Base-by-base conservation (phyloP, 2,888 invertebrate genomes). In the Philaethria dido region DNA sequence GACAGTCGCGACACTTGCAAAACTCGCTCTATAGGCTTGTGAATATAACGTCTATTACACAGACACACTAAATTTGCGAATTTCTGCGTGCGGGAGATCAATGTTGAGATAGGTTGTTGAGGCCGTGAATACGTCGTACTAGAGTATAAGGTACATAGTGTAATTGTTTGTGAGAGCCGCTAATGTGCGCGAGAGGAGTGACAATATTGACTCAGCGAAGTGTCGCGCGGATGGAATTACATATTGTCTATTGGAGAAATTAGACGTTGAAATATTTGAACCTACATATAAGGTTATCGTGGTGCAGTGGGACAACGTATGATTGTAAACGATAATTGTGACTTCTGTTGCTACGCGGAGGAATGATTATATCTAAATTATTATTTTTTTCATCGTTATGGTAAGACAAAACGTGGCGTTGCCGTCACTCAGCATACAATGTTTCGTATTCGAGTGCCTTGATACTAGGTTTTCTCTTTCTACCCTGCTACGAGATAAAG, bases 201-300 rank as follows among this genome's bases (percentile, higher is more conserved):
- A 67, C 61, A 69, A 72, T 73, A 70, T 73, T 69, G 68, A 68
- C 69, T 64, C 64, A 67, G 70, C 61, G 64, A 62, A 45, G 55
- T 66, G 63, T 25, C 47, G 9, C 25, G 64, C 25, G 64, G 20
- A 39, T 57, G 55, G 20, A 57, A 39, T 57, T 42, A 57, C 39
- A n/a, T 33, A 52, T 16, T 33, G 25, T 63, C 16, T 20, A 45
- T 45, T 33, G 33, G 42, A 18, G 1, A 44, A 16, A 42, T 55
- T 33, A n/a, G 3, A 18, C 33, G 33, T 52, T 29, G 16, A 4
- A 16, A 44, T 44, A 44, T 44, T 44, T n/a, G n/a, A n/a, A 42
- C 42, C n/a, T n/a, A n/a, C 8, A 33, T 9, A 13, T 39, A n/a
- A n/a, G n/a, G n/a, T n/a, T n/a, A n/a, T n/a, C n/a, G n/a, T n/a